Base-by-base conservation (phyloP, 1,140 invertebrate species). In the Heliconius himera region DNA sequence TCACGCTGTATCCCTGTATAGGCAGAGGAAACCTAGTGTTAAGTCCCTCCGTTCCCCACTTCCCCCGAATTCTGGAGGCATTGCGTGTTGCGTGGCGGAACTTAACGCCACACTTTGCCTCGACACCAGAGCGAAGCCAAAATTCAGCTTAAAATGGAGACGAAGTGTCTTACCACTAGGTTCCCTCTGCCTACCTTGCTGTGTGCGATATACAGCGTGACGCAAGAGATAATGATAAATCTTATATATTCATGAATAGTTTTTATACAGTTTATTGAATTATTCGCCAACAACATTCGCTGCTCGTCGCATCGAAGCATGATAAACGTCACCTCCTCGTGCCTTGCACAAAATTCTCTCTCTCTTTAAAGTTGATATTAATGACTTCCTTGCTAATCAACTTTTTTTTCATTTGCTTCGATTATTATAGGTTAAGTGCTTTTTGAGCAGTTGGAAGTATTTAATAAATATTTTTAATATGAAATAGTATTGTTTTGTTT, bases 321-420 rank as follows among this genome's bases (percentile, higher is more conserved):
- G 56, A 78, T 70, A n/a, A 66, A 72, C 38, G n/a, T 20, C 54
- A n/a, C n/a, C 41, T 38, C 56, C 9, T 77, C 89, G 88, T 91
- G 83, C 89, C 89, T 87, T 86, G 89, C 82, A 89, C 87, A 75
- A 85, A 82, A 80, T 82, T 81, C 87, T 75, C 84, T 79, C 73
- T 77, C 49, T 79, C 26, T 70, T 79, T 74, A 49, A 51, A 71
- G 60, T 74, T n/a, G 74, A 76, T 76, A 76, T 76, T 76, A 76
- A 76, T 76, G 60, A 76, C 29, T 38, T 60, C 54, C 36, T 70
- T 38, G 33, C 33, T 76, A 75, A 70, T 76, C 60, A 66, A 66
- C 60, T 16, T 66, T 29, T 66, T 29, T 60, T 66, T 29, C 11
- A 26, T 13, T 26, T 66, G 9, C 9, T 29, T 29, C 4, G n/a